Evolutionary conservation across 2,113 vertebrate genomes (phyloP), one percentile per base, ranked within the genome.

Genomic region (Oenanthe oenanthe): DNA sequence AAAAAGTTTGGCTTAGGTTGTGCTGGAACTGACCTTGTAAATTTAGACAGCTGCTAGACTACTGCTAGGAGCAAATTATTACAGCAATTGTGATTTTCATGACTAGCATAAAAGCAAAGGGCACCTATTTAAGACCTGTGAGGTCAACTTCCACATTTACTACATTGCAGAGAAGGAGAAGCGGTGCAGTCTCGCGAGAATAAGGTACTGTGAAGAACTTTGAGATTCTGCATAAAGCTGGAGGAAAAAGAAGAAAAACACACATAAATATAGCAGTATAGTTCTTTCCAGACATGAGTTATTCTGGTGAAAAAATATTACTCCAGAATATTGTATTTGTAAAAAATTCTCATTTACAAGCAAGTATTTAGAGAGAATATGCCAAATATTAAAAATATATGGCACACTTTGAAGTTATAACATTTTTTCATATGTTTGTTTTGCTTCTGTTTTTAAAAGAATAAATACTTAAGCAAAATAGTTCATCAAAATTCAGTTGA

Each of bases 31-130:
- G 98, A 98, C 98, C 98, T 97, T 97, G 97, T 97, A 97, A 97
- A 98, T 98, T 98, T 97, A 97, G 97, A 98, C 97, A 98, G 98
- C 98, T 97, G 98, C 93, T 94, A 92, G 92, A 77, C 94, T 95
- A 96, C 84, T n/a, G 90, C 96, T 96, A 87, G 96, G 95, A 98
- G 97, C 97, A 96, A 98, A 97, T 97, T 94, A 96, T 92, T 93
- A 95, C 91, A 95, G 92, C 92, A 62, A 86, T 83, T 95, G 97
- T 93, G 96, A 96, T 92, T 97, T 98, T 97, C 93, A 92, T 88
- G 84, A 92, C 53, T 74, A 95, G 90, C 84, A 79, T 90, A 91
- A 92, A 97, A 96, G 95, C 85, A 85, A 94, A 97, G 95, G 96
- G 92, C 91, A 82, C 56, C 73, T 85, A 94, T 89, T 92, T 94